Evolutionary conservation across 2,797 vertebrate species (phyloP), one percentile per base, ranked within the genome.

Genomic region (Poeciliopsis turneri): DNA sequence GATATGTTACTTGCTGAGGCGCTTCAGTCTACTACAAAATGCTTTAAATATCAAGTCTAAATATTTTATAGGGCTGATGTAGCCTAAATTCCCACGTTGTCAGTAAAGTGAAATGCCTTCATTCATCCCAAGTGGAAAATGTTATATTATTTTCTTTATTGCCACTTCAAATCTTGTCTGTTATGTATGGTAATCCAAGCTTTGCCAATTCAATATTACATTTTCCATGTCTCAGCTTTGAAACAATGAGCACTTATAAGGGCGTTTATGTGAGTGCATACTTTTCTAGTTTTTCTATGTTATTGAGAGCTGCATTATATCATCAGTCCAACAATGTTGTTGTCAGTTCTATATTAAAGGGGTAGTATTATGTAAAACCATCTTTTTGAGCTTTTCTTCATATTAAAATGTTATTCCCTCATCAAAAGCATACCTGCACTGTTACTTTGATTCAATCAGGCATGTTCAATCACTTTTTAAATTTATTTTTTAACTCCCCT

Each of bases 61-160:
- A 66, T 66, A 39, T 39, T 66, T 66, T 66, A 66, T 66, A 39
- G 18, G 33, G 18, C 61, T 66, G 16, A 33, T 66, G 18, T 11
- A 43, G 39, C 39, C 10, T 25, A 12, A 68, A n/a, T 43, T 39
- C 66, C 39, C 66, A 69, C 43, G 23, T 25, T 68, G 64, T 69
- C 66, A 69, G 66, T 41, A 69, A 68, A 25, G 66, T 69, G 25
- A 43, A 69, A 69, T 69, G 66, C 11, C 23, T 41, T 43, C 36
- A 69, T 69, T 69, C 39, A 69, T 69, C 36, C 66, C 66, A 69
- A 69, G 33, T 23, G 61, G 23, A 69, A 10, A 69, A 43, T 25
- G 23, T 69, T 43, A 69, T 25, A 12, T 3, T 20, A 41, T 69
- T 69, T 69, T 43, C 4, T 43, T 41, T 23, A 11, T 41, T 25